A percentile compares a stretch with the other conserved stretches of the same genome.
Conservation (phyloP, 2,113 vertebrate species). For the Equus przewalskii region DNA sequence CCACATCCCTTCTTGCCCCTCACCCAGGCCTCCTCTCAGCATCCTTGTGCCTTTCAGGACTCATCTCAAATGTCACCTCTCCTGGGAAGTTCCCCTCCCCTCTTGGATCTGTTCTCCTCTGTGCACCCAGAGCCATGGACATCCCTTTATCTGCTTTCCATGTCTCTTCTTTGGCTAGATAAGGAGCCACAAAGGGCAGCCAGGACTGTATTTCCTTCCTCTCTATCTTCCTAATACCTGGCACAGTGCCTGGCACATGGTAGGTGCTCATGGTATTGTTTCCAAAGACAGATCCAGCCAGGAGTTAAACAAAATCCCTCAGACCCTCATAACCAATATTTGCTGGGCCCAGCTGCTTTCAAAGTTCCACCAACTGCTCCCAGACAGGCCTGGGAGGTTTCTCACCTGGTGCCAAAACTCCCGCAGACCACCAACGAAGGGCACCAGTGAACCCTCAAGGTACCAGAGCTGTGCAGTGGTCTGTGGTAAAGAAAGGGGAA, state of each 20-base stretch:
- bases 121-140: rapidly evolving
- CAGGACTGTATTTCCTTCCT: not conserved
- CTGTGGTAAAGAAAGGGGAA: not conserved
- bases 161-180: not conserved
- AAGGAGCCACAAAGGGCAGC: not conserved
- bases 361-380: not conserved
- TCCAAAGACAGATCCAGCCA: not conserved
- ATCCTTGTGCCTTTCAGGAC: not conserved
- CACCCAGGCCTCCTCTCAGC: not conserved
- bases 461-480: not conserved
- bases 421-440: not conserved
- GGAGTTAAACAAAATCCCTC: not conserved
- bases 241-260: not conserved
- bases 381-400: not conserved
- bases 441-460: not conserved
- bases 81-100: not conserved
- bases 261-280: not conserved
- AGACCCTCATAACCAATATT: not conserved
- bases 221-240: not conserved
- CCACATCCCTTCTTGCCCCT: not conserved
- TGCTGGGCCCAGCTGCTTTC: not conserved
- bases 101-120: not conserved
- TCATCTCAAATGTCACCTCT: not conserved
- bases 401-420: not conserved
- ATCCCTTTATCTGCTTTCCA: not conserved